These are phyloP conservation scores for Phoxinus dragarum DNA, from an alignment of 2,797 vertebrate genomes.

Conservation along the genomic window DNA sequence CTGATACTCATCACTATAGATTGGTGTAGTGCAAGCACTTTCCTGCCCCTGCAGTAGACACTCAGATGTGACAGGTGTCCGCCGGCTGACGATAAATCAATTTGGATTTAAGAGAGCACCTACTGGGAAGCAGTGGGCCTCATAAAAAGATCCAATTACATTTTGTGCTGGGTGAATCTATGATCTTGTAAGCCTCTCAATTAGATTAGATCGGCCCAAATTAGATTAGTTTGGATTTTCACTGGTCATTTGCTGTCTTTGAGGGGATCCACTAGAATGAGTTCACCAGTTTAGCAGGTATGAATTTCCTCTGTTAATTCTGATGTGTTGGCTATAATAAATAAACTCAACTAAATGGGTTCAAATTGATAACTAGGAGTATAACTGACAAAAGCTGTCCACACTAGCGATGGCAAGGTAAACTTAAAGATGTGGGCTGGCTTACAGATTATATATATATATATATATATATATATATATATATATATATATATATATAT, in stretches of 20 bases:
- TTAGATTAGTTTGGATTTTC: slow-evolving; percentile 76
- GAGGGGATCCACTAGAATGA: slow-evolving; percentile 33
- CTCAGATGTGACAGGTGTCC: slow-evolving; percentile 74
- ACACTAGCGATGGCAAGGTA: neutral
- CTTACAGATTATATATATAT: too few relatives aligned
- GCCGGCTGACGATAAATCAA: slow-evolving; percentile 68
- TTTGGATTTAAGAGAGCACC: slow-evolving; percentile 75
- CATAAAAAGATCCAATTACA: slow-evolving; percentile 75
- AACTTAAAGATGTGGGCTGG: neutral
- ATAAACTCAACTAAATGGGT: neutral
- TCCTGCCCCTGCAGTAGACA: slow-evolving; percentile 36
- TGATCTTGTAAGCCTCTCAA: slow-evolving; percentile 75
- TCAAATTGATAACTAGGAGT: neutral
- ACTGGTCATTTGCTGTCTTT: slow-evolving; percentile 48
- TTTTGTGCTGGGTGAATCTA: slow-evolving; percentile 67
- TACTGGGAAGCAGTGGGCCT: slow-evolving; percentile 65
- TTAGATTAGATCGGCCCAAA: slow-evolving; percentile 72
- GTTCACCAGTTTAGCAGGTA: slow-evolving; percentile 15
- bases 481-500: too few relatives aligned
- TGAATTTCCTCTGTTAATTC: slow-evolving; percentile 21
- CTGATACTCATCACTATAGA: slow-evolving; percentile 47
- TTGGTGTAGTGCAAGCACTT: slow-evolving; percentile 45
- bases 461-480: too few relatives aligned
- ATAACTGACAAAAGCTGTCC: slow-evolving; percentile 3
- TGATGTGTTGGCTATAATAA: slow-evolving; percentile 13